Evolutionary conservation across 1,140 invertebrate species (phyloP), one percentile per base, ranked within the genome.

Genomic region (Orius insidiosus): DNA sequence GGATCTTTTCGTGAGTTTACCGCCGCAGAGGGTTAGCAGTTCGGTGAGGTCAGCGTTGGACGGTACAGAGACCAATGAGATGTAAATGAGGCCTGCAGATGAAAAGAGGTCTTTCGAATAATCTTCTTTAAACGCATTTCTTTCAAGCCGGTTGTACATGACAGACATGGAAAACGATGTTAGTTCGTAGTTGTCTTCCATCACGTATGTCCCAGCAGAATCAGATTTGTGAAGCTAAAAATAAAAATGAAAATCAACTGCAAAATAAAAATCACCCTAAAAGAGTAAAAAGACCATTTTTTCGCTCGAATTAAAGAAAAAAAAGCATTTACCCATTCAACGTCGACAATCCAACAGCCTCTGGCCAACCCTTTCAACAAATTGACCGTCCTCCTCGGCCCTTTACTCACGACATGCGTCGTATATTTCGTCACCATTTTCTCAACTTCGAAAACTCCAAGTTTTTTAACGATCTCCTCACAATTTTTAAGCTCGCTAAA

Each of bases 261-360:
- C n/a, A n/a, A n/a, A n/a, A n/a, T n/a, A n/a, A n/a, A n/a, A n/a
- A n/a, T n/a, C n/a, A n/a, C n/a, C n/a, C n/a, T n/a, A n/a, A n/a
- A n/a, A n/a, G n/a, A n/a, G n/a, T n/a, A n/a, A n/a, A n/a, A n/a
- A n/a, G n/a, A n/a, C n/a, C n/a, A n/a, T n/a, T n/a, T n/a, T n/a
- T n/a, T n/a, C n/a, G n/a, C n/a, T n/a, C n/a, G n/a, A n/a, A n/a
- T n/a, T n/a, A 43, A 34, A 36, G 34, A 3, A 15, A 44, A 10
- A 50, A 47, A 31, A 41, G 34, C 15, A 55, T 56, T 57, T 60
- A 67, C 65, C 71, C 71, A 74, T 40, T 68, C 62, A 38, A 61
- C 58, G 24, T 57, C 60, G 2, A 74, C 45, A 45, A 74, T 67
- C 69, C 69, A 72, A 48, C 68, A 67, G 1, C 70, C 71, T 35